phyloP scores from a whole-genome alignment of 2,797 vertebrate species.

The Periparus ater region DNA sequence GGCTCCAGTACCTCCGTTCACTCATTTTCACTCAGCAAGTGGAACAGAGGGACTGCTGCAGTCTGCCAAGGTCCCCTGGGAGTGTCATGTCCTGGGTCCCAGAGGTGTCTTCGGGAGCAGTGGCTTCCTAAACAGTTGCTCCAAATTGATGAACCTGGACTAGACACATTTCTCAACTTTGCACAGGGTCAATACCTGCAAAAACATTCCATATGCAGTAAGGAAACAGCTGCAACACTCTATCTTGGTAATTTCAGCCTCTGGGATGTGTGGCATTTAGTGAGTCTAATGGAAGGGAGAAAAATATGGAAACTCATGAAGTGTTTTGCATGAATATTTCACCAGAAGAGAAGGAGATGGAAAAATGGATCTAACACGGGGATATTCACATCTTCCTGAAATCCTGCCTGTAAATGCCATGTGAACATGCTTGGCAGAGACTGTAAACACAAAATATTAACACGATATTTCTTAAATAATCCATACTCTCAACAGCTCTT shows the following conservation, averaged over 20 bases:
- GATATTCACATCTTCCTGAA: not conserved
- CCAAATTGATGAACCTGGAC: not conserved
- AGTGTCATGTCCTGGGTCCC: not conserved
- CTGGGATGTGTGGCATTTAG: not conserved
- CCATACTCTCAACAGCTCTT: not conserved
- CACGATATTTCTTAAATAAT: not conserved
- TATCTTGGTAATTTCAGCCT: not conserved
- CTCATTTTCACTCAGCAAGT: constrained; percentile 49
- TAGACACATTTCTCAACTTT: not conserved
- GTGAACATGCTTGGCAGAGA: not conserved
- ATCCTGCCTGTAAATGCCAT: not conserved
- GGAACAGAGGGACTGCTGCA: not conserved
- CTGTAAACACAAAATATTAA: not conserved
- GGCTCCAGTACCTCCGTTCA: not conserved
- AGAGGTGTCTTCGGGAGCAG: not conserved
- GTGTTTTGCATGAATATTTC: not conserved
- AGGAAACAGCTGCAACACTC: not conserved
- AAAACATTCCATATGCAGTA: not conserved
- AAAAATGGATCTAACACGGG: not conserved
- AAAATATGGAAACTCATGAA: not conserved
- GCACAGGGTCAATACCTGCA: not conserved
- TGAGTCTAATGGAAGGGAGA: not conserved
- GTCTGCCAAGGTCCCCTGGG: not conserved
- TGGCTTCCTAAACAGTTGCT: not conserved
- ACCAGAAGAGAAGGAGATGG: not conserved